Evolutionary conservation across 1,140 invertebrate genomes (phyloP).

Genomic region (Lutraria rhynchaena): DNA sequence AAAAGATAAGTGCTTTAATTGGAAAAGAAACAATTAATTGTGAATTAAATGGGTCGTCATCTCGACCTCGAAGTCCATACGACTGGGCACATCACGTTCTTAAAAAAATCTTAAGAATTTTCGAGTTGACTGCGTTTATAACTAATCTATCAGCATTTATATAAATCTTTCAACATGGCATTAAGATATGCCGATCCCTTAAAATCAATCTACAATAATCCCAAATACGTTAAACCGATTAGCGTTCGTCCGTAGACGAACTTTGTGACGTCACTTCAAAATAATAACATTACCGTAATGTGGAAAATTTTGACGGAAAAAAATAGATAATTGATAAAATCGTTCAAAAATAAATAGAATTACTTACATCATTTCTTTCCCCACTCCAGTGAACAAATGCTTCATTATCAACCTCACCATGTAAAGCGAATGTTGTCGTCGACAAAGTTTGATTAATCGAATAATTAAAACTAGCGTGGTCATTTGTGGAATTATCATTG

Average conservation of each 20-base stretch:
- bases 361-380: slow-evolving; percentile 46
- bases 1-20: too few species aligned
- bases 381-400: slow-evolving; percentile 51
- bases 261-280: slow-evolving; percentile 3
- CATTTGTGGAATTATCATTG: background rate
- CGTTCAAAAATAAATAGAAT: background rate
- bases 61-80: too few species aligned
- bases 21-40: too few species aligned
- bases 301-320: slow-evolving; percentile 27
- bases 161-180: too few species aligned
- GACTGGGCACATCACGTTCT: too few species aligned
- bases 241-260: background rate
- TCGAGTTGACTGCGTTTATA: too few species aligned
- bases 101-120: too few species aligned
- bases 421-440: slow-evolving; percentile 28
- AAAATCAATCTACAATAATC: too few species aligned
- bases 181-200: too few species aligned
- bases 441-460: slow-evolving; percentile 32
- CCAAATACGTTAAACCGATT: too few species aligned
- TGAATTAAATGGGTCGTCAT: too few species aligned
- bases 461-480: slow-evolving; percentile 19
- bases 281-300: background rate
- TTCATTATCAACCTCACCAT: slow-evolving; percentile 44
- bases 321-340: background rate
- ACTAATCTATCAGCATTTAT: too few species aligned